Evolutionary conservation across 2,797 vertebrate genomes (phyloP).

Genomic region (Malurus splendens): DNA sequence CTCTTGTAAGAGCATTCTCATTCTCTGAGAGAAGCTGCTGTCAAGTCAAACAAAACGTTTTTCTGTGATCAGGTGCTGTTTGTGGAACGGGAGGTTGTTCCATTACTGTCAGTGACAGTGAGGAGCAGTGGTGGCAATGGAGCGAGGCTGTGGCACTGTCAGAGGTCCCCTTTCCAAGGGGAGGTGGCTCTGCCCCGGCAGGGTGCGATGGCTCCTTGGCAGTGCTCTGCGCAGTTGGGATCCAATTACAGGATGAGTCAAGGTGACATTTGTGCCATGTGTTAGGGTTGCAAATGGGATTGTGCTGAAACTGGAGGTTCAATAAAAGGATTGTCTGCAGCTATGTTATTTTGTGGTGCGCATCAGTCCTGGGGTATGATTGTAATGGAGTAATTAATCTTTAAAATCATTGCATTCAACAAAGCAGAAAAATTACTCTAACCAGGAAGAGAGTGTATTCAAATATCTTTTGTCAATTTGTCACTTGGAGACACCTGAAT

Average conservation of each 20-base stretch:
- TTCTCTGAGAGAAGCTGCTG: neutral
- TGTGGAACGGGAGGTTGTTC: neutral
- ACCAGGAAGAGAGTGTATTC: neutral
- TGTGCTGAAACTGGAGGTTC: neutral
- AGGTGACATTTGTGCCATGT: neutral
- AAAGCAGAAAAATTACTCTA: neutral
- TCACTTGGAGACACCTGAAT: neutral
- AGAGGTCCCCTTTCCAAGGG: neutral
- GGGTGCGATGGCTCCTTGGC: neutral
- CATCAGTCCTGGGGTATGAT: neutral
- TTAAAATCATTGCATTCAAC: neutral
- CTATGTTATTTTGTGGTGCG: rapidly evolving
- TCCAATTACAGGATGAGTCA: neutral
- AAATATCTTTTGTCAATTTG: neutral
- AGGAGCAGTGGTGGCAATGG: neutral
- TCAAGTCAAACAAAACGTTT: neutral
- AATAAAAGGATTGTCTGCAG: neutral
- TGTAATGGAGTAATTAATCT: neutral
- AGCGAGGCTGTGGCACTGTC: neutral
- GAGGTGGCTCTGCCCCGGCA: neutral
- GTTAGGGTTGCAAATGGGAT: neutral
- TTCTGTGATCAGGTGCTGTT: neutral
- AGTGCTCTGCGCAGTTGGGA: neutral
- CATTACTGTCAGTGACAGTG: neutral
- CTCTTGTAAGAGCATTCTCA: neutral